phyloP scores from a whole-genome alignment of 2,888 invertebrate genomes.

The Perizoma affinitatum region DNA sequence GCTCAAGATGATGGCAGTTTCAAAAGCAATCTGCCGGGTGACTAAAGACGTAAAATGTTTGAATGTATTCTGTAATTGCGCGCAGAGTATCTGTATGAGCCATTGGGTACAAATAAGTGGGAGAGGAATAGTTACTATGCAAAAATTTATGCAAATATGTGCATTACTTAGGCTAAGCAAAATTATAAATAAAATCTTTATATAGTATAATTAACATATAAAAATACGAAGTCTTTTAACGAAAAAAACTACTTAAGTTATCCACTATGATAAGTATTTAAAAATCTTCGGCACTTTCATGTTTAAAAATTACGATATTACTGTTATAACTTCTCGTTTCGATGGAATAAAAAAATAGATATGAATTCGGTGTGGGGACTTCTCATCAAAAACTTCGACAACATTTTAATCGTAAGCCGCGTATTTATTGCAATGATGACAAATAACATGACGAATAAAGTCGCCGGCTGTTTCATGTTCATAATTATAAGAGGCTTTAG shows the following conservation, averaged over 20 bases:
- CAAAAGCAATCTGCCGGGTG: slow-evolving; percentile 69
- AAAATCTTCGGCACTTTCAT: slow-evolving; percentile 37
- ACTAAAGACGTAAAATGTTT: slow-evolving; percentile 49
- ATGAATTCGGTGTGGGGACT: slow-evolving; percentile 34
- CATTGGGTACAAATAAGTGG: slow-evolving; percentile 11
- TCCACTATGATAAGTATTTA: slow-evolving; percentile 18
- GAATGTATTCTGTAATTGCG: slow-evolving; percentile 29
- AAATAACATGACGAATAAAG: slow-evolving; percentile 42
- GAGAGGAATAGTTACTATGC: slow-evolving; percentile 1
- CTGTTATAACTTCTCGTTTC: slow-evolving; percentile 40
- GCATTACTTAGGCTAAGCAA: too few species aligned
- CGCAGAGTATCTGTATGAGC: slow-evolving; percentile 19
- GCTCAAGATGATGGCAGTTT: slow-evolving; percentile 58
- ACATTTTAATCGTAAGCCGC: slow-evolving; percentile 42
- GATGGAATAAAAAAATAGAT: slow-evolving; percentile 37
- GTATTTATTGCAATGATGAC: slow-evolving; percentile 45
- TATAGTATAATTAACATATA: too few species aligned
- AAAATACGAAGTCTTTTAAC: slow-evolving; percentile 15
- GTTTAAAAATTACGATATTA: slow-evolving; percentile 38
- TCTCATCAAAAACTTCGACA: slow-evolving; percentile 41
- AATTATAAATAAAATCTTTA: slow-evolving; percentile 11
- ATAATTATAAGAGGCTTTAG: slow-evolving; percentile 44
- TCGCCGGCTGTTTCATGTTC: slow-evolving; percentile 37
- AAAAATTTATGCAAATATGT: background rate
- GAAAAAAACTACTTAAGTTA: slow-evolving; percentile 7